Conservation (phyloP, 53 echinoderm and acorn worm genomes). For the Paracentrotus lividus region DNA sequence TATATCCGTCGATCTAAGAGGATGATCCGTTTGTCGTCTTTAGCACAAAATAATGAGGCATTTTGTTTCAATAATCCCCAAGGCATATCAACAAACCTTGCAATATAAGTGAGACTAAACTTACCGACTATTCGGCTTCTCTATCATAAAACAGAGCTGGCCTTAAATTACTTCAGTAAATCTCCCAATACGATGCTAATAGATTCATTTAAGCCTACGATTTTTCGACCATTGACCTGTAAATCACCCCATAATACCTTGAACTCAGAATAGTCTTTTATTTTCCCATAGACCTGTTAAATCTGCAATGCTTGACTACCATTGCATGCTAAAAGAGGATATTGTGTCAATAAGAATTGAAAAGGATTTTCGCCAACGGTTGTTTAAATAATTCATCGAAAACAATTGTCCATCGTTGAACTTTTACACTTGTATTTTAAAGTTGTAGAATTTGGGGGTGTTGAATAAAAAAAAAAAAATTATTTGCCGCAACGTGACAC, state of each 20-base stretch:
- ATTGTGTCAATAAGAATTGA: background rate
- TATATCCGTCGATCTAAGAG: background rate
- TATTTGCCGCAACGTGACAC: background rate
- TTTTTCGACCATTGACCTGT: background rate
- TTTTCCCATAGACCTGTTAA: background rate
- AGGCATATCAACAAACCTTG: background rate
- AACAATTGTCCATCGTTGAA: background rate
- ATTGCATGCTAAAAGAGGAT: background rate
- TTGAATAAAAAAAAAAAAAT: too few species aligned
- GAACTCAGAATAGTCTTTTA: background rate
- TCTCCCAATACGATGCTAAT: background rate
- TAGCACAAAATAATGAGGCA: background rate
- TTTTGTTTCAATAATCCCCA: background rate
- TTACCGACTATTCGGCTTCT: background rate
- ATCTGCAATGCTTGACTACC: background rate
- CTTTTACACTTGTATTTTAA: background rate
- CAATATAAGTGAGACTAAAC: background rate
- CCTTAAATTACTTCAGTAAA: background rate
- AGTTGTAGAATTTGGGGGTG: background rate
- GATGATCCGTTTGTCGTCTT: background rate
- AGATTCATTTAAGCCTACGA: background rate
- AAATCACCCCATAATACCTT: background rate
- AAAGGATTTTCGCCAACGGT: background rate
- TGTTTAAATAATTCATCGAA: background rate
- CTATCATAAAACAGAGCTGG: background rate